Conservation (phyloP, 2,797 vertebrate genomes). For the Iguana delicatissima region DNA sequence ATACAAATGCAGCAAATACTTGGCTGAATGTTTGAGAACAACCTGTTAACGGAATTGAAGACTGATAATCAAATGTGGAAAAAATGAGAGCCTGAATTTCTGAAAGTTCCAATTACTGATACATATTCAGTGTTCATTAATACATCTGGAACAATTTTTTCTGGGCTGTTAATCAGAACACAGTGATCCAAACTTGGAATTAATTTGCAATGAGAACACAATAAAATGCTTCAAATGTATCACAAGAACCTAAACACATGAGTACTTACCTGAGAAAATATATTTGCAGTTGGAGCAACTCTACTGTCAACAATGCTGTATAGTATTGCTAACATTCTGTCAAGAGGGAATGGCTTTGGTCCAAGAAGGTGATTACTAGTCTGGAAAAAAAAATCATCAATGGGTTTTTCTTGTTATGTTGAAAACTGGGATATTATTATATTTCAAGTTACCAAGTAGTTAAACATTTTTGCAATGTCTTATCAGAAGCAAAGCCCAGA, state of each 20-base stretch:
- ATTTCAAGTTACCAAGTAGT: constrained; percentile 8
- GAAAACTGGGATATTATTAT: not conserved
- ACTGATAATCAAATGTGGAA: not conserved
- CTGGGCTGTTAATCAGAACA: constrained; percentile 14
- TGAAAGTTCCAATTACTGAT: not conserved
- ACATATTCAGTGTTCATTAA: not conserved
- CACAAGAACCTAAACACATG: not conserved
- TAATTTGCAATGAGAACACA: not conserved
- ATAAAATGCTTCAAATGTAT: constrained; percentile 23
- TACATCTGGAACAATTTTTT: not conserved
- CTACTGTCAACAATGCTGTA: constrained; percentile 97
- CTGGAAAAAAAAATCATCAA: constrained; percentile 77
- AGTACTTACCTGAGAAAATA: constrained; percentile 93
- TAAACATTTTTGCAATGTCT: constrained; percentile 1
- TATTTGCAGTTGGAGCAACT: constrained; percentile 93
- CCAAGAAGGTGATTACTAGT: constrained; percentile 97
- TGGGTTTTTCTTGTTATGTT: constrained; percentile 16
- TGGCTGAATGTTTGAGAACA: constrained; percentile 21
- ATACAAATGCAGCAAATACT: not conserved
- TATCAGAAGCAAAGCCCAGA: not conserved
- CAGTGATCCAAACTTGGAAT: not conserved
- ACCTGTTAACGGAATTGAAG: constrained; percentile 26
- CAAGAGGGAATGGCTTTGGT: constrained; percentile 94
- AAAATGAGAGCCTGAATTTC: not conserved
- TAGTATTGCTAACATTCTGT: constrained; percentile 94